These are phyloP conservation scores for Cepphus grylle DNA, from an alignment of 2,113 vertebrate genomes.

Conservation along the genomic window DNA sequence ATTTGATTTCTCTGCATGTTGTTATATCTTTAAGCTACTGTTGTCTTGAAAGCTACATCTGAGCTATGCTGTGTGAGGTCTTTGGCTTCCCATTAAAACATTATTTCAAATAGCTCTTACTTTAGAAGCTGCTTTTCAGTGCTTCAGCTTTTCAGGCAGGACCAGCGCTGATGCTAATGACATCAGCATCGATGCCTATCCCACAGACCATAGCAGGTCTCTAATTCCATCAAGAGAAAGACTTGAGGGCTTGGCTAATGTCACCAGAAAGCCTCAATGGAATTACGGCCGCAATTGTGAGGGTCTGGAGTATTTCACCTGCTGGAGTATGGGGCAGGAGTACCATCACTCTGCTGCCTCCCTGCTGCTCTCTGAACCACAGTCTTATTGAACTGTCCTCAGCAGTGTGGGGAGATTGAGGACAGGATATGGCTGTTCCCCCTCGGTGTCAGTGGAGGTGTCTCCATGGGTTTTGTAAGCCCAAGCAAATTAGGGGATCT, in stretches of 20 bases:
- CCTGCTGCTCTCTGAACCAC: neutral
- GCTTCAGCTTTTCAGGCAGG: neutral
- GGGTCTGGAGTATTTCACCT: neutral
- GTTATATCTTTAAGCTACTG: neutral
- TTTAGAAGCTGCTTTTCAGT: slow-evolving; percentile 41
- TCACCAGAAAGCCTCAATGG: slow-evolving; percentile 42
- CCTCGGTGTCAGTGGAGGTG: neutral
- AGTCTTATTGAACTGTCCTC: neutral
- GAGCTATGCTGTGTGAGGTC: neutral
- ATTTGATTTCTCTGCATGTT: neutral
- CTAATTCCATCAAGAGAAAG: slow-evolving; percentile 59
- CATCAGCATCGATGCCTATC: slow-evolving; percentile 44
- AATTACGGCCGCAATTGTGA: neutral
- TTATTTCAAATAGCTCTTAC: slow-evolving; percentile 20
- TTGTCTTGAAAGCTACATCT: neutral
- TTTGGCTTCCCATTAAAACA: neutral
- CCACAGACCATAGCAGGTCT: slow-evolving; percentile 45
- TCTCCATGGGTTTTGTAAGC: neutral
- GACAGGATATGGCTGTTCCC: neutral
- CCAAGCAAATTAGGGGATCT: neutral
- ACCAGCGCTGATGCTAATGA: slow-evolving; percentile 20
- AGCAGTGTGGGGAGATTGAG: neutral
- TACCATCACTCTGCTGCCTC: neutral
- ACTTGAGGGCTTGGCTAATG: slow-evolving; percentile 52
- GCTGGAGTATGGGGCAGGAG: neutral